Evolutionary conservation across 2,113 vertebrate species (phyloP), one percentile per base, ranked within the genome.

Genomic region (Oreotrochilus melanogaster): DNA sequence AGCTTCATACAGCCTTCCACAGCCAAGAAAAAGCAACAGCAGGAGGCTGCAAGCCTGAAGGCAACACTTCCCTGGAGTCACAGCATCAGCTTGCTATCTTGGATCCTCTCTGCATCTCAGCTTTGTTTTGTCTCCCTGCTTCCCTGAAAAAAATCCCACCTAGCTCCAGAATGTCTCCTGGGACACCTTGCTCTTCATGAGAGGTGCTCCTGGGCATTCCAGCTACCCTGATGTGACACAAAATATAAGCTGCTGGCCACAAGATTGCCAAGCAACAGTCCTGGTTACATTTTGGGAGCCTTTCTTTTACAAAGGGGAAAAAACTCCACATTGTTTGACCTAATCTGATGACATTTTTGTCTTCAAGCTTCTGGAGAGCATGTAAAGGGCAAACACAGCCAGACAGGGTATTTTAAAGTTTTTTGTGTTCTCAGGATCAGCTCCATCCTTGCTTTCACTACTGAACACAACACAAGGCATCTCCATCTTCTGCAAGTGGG

Each of bases 21-120:
- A 24, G 22, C 11, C 67, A 56, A 43, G 1, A 28, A 80, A 72
- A 0, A 23, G 57, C 48, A 33, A 2, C 0, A 25, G 33, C n/a
- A 11, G 0, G 22, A 81, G 58, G 50, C 50, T 61, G 71, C 51
- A 21, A 45, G 78, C 31, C 84, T 53, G 61, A 42, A 78, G 30
- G 5, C 35, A 67, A 6, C 23, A 81, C n/a, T 2, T 54, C 47
- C 19, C 53, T 13, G 11, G 15, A 85, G 78, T 17, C 56, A 43
- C 67, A 87, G 62, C 33, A 22, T 2, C 69, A 70, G 54, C 60
- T 53, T 31, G 22, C 19, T 33, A 47, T 53, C 47, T 33, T 64
- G 69, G 43, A 83, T 47, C 53, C 39, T 33, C 37, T 22, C 72
- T 58, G 64, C 30, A 11, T 51, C 51, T 75, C 35, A 42, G 11